A percentile compares a stretch with the other conserved stretches of the same genome.
These are phyloP conservation scores for Ancistrus triradiatus DNA, from an alignment of 2,113 vertebrate genomes.

Conservation along the genomic window DNA sequence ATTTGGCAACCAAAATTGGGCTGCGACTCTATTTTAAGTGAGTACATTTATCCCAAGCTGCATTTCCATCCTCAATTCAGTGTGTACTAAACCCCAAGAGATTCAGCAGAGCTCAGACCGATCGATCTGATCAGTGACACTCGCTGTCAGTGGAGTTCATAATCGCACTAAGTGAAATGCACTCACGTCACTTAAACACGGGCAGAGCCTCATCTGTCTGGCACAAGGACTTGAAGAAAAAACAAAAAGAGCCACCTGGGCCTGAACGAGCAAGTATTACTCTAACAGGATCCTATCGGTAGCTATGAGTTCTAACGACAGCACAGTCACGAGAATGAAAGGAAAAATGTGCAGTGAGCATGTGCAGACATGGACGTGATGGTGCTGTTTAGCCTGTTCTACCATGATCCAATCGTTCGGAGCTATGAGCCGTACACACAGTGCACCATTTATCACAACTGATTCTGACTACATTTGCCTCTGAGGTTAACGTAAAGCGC, in stretches of 20 bases:
- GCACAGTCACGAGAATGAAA: not conserved
- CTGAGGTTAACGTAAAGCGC: not conserved
- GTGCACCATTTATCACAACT: too few relatives aligned
- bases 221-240: not conserved
- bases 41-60: too few relatives aligned
- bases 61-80: too few relatives aligned
- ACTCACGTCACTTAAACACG: not conserved
- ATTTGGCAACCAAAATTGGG: too few relatives aligned
- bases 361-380: not conserved
- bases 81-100: constrained; percentile 1
- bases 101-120: not conserved
- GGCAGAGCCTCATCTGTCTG: constrained; percentile 1
- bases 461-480: not conserved
- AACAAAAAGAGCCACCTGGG: not conserved
- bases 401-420: not conserved
- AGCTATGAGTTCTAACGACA: not conserved
- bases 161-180: not conserved
- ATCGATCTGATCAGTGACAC: not conserved
- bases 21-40: too few relatives aligned
- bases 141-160: not conserved
- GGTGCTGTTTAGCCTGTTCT: constrained; percentile 3
- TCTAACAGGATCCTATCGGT: not conserved
- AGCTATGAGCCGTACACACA: not conserved
- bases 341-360: not conserved
- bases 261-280: constrained; percentile 1